Percentiles rank a stretch among this genome's conserved stretches.
phyloP scores from a whole-genome alignment of 2,888 invertebrate genomes.

The Melanchra persicariae region DNA sequence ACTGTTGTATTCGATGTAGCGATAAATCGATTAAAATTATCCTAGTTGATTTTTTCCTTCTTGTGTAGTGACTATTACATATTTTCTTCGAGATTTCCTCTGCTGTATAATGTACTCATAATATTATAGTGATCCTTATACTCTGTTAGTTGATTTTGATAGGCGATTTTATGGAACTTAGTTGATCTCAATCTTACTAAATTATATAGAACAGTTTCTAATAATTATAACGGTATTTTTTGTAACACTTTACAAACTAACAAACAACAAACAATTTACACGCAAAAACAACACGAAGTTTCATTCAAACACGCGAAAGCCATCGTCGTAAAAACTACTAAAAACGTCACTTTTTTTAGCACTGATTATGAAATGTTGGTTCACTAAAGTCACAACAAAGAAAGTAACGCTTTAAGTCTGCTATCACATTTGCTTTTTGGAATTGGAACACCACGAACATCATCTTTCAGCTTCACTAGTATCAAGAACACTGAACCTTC shows the following conservation, averaged over 20 bases:
- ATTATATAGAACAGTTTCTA: slow-evolving; percentile 7
- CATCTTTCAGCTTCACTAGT: slow-evolving; percentile 11
- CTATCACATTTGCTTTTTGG: not conserved
- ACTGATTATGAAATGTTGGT: not conserved
- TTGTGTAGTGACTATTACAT: slow-evolving; percentile 20
- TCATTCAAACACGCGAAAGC: not conserved
- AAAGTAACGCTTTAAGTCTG: not conserved
- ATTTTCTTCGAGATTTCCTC: slow-evolving; percentile 16
- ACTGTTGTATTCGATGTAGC: slow-evolving; percentile 19
- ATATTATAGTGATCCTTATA: not conserved
- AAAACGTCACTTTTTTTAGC: not conserved
- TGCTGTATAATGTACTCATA: slow-evolving; percentile 7
- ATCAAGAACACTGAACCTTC: slow-evolving; percentile 15
- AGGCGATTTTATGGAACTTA: slow-evolving; percentile 7
- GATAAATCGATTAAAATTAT: slow-evolving; percentile 17
- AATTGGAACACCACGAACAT: not conserved
- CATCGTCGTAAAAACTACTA: not conserved
- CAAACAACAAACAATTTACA: slow-evolving; percentile 5
- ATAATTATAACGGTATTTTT: not conserved
- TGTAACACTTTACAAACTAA: no score
- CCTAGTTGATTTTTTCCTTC: slow-evolving; percentile 9
- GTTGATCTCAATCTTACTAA: not conserved
- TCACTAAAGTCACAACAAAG: slow-evolving; percentile 5
- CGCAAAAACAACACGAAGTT: not conserved
- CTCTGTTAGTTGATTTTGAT: slow-evolving; percentile 12